Evolutionary conservation across 2,888 invertebrate genomes (phyloP).

Genomic region (Philopedon plagiatum): DNA sequence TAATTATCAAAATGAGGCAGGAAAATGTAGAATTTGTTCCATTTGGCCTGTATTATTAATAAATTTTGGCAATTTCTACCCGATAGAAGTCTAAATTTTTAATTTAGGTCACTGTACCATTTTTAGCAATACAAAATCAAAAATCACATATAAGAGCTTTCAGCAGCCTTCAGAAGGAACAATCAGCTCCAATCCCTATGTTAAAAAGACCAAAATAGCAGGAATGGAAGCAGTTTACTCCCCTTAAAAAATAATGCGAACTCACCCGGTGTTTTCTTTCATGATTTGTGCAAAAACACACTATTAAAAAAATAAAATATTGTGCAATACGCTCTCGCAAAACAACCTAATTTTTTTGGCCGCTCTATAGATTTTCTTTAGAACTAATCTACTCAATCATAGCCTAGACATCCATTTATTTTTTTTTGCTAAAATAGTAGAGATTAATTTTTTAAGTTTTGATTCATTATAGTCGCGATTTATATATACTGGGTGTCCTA

Average conservation of each 20-base stretch:
- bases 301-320: not conserved
- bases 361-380: slow-evolving; percentile 24
- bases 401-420: slow-evolving; percentile 21
- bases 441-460: slow-evolving; percentile 13
- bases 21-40: too few species aligned
- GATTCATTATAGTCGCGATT: not conserved
- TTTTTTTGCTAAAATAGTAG: slow-evolving; percentile 27
- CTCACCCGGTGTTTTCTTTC: not conserved
- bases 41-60: too few species aligned
- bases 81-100: not conserved
- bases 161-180: too few species aligned
- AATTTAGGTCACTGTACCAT: too few species aligned
- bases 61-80: not conserved
- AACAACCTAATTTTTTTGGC: slow-evolving; percentile 23
- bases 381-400: slow-evolving; percentile 15
- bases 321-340: not conserved
- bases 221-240: too few species aligned
- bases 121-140: too few species aligned
- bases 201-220: too few species aligned
- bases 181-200: too few species aligned
- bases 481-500: not conserved
- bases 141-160: too few species aligned
- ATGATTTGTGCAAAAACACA: not conserved
- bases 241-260: too few species aligned
- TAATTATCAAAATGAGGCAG: slow-evolving; percentile 6